Conservation (phyloP, 1,140 invertebrate genomes). For the Belonocnema kinseyi region DNA sequence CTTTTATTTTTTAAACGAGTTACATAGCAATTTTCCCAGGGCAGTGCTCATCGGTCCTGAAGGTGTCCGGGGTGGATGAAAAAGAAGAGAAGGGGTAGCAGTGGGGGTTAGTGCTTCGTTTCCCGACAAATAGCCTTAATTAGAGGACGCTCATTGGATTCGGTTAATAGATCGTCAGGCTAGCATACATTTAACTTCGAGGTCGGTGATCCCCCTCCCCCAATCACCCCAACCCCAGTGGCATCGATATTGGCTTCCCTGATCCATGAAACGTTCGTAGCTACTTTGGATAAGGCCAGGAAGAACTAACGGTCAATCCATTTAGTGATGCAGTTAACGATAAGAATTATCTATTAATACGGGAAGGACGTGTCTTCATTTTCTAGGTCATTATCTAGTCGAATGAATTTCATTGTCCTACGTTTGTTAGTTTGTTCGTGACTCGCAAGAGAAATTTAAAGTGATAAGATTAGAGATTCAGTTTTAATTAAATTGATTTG, state of each 20-base stretch:
- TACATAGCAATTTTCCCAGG: slow-evolving; percentile 55
- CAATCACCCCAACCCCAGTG: slow-evolving; percentile 11
- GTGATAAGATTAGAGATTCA: too few relatives aligned
- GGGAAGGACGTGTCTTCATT: too few relatives aligned
- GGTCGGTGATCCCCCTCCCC: slow-evolving; percentile 48
- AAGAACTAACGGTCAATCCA: slow-evolving; percentile 55
- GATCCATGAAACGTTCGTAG: slow-evolving; percentile 47
- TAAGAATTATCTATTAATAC: slow-evolving; percentile 45
- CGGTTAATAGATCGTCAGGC: slow-evolving; percentile 62
- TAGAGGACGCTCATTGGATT: slow-evolving; percentile 59
- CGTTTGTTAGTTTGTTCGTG: too few relatives aligned
- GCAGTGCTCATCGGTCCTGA: slow-evolving; percentile 52
- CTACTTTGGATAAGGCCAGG: slow-evolving; percentile 51
- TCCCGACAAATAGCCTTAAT: slow-evolving; percentile 68
- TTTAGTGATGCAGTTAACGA: slow-evolving; percentile 54
- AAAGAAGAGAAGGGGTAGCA: slow-evolving; percentile 35
- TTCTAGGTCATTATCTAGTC: too few relatives aligned
- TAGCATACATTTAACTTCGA: slow-evolving; percentile 57
- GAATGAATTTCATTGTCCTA: too few relatives aligned
- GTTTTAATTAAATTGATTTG: too few relatives aligned
- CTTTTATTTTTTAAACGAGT: slow-evolving; percentile 44
- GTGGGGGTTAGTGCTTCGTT: slow-evolving; percentile 50
- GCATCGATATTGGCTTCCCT: slow-evolving; percentile 41
- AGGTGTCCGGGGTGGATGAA: slow-evolving; percentile 32
- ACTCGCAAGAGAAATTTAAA: too few relatives aligned